Evolutionary conservation across 2,888 invertebrate species (phyloP), one percentile per base, ranked within the genome.

Genomic region (Leptinotarsa peninsularis): DNA sequence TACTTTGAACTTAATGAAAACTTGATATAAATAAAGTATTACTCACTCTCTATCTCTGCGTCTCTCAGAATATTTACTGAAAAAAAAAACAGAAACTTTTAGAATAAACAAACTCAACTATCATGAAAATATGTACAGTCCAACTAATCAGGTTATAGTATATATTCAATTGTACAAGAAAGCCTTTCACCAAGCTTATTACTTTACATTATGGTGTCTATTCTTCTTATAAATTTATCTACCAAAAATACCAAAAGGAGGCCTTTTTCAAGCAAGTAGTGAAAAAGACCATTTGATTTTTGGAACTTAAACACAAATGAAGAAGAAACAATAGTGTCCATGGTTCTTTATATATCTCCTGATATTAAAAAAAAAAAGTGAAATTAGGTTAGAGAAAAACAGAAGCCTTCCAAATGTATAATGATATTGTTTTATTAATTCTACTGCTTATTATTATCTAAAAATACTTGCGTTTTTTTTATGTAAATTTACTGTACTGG

Each of bases 11-110:
- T 43, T 10, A 43, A 43, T 52, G 52, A 52, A 52, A 50, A 17
- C 50, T 52, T 17, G 21, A 58, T 50, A 52, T 33, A 43, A 49
- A 67, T 66, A n/a, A 23, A 15, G 4, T 2, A 23, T 66, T 76
- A 85, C 86, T 85, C 80, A 86, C 85, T 86, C 85, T 82, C 86
- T 79, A 63, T 84, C 85, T 21, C 72, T 68, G 56, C 84, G 81
- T 43, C 84, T 80, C 21, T 85, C 85, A 69, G 80, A 84, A 75
- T 83, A 85, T 83, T 84, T 85, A 69, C 85, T 85, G 80, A 5
- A 84, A 85, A 81, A 73, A 75, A 77, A 74, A 73, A 79, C 69
- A 66, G 21, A 49, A 43, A 49, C 15, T 49, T 72, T 63, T 27
- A 63, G n/a, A 17, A 33, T 33, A n/a, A 4, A 27, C 27, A 1